Evolutionary conservation across 2,797 vertebrate species (phyloP), one percentile per base, ranked within the genome.

Genomic region (Tauraco hartlaubi): DNA sequence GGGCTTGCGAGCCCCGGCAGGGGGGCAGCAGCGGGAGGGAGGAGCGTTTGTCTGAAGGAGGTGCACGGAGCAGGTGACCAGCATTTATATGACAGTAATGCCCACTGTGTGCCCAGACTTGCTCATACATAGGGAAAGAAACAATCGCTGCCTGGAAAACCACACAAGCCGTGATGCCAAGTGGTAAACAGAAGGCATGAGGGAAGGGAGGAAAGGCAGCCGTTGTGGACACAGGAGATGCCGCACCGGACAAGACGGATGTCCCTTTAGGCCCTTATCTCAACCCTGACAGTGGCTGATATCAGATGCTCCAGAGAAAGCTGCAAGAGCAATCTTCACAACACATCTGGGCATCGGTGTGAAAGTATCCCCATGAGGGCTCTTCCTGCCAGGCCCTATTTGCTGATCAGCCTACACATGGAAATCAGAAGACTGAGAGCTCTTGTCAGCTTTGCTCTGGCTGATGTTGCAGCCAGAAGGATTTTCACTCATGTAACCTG

Each of bases 231-330:
- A 43, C 9, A 26, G 46, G n/a, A 77, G 85, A 72, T 33, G 63
- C 43, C 0, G 0, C 35, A 18, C 11, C 5, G 6, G 66, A 79
- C 52, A 75, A 76, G 58, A 68, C 13, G 61, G 66, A 66, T 17
- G 15, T 88, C 55, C 85, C 92, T 90, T 58, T 48, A 92, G 79
- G 79, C 62, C 58, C 51, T 91, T 96, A 92, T 84, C 94, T 94
- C 85, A 73, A 3, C 43, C 37, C 55, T 80, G 59, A 49, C 76
- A 76, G 55, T 73, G 66, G 56, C 64, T 95, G 75, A 48, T 95
- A 88, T 85, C 79, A 91, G 96, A 96, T 94, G 59, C 33, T 85
- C 25, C 44, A 67, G 76, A 3, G 1, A 84, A 94, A 86, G 37
- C 69, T 75, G 62, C 51, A 76, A 73, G 94, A 93, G 52, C 51